These are phyloP conservation scores for Drosophila littoralis DNA, from an alignment of 1,140 invertebrate species.

Conservation along the genomic window DNA sequence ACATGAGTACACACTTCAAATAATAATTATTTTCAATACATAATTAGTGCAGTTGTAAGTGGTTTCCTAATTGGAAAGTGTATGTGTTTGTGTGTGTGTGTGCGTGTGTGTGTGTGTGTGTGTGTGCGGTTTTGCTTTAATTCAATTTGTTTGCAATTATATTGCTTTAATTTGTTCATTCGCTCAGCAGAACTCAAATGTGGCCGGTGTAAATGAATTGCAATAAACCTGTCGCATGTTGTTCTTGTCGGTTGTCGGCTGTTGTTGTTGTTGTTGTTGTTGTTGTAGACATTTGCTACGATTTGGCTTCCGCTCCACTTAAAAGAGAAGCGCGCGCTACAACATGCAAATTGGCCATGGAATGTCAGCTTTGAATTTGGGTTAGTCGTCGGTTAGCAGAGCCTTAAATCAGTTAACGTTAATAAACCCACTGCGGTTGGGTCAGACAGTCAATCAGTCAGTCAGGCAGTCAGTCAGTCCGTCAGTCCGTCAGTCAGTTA, in stretches of 20 bases:
- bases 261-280: conserved; percentile 10
- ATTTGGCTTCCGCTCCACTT: conserved; percentile 64
- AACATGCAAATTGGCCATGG: conserved; percentile 2
- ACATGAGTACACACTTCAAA: no score
- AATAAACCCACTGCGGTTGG: conserved; percentile 20
- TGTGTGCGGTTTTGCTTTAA: conserved; percentile 8
- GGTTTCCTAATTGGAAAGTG: no score
- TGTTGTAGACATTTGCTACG: conserved; percentile 40
- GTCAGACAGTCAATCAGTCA: conserved; percentile 1
- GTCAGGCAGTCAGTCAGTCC: neutral
- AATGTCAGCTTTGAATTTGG: conserved; percentile 39
- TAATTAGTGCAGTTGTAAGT: no score
- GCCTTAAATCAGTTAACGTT: conserved; percentile 61
- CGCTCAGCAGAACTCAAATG: neutral
- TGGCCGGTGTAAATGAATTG: neutral
- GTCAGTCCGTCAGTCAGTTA: conserved; percentile 4
- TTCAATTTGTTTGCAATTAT: conserved; percentile 50
- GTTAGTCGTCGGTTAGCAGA: conserved; percentile 50
- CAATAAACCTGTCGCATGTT: conserved; percentile 11
- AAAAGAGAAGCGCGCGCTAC: conserved; percentile 36
- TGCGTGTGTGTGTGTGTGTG: neutral
- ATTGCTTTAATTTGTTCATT: conserved; percentile 22
- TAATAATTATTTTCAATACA: no score
- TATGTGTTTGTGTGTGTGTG: neutral
- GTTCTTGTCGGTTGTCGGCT: neutral